These are phyloP conservation scores for Lophotriccus pileatus DNA, from an alignment of 2,797 vertebrate genomes.

Conservation along the genomic window DNA sequence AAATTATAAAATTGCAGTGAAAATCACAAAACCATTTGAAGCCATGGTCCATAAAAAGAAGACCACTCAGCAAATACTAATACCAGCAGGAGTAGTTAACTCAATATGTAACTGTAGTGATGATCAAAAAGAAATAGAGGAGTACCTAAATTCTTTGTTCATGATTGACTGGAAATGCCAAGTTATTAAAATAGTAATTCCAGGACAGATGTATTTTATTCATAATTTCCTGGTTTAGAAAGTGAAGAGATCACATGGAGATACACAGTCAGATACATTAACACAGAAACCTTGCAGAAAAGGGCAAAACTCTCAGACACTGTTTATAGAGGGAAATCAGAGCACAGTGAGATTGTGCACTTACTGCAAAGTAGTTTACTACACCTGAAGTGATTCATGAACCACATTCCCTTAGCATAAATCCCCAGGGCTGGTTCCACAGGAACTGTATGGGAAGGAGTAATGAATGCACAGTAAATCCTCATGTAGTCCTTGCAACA, in stretches of 20 bases:
- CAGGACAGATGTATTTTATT: neutral
- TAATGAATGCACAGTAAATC: neutral
- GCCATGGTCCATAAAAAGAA: neutral
- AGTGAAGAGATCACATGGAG: neutral
- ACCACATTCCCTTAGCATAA: neutral
- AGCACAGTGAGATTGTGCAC: neutral
- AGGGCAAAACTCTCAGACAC: neutral
- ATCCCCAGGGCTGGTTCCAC: rapidly evolving
- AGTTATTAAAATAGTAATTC: neutral
- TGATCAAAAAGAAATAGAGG: neutral
- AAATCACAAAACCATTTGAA: neutral
- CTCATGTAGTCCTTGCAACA: neutral
- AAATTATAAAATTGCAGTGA: neutral
- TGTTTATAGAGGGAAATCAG: neutral
- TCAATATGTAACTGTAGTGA: neutral
- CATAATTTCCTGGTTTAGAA: neutral
- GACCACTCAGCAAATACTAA: neutral
- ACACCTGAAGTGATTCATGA: neutral
- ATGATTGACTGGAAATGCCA: neutral
- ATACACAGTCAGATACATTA: neutral
- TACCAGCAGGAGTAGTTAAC: neutral
- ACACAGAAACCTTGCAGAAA: neutral
- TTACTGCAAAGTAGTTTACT: neutral
- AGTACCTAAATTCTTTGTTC: neutral
- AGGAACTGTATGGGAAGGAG: no score